Evolutionary conservation across 2,113 vertebrate species (phyloP), one percentile per base, ranked within the genome.

Genomic region (Rallus limicola): DNA sequence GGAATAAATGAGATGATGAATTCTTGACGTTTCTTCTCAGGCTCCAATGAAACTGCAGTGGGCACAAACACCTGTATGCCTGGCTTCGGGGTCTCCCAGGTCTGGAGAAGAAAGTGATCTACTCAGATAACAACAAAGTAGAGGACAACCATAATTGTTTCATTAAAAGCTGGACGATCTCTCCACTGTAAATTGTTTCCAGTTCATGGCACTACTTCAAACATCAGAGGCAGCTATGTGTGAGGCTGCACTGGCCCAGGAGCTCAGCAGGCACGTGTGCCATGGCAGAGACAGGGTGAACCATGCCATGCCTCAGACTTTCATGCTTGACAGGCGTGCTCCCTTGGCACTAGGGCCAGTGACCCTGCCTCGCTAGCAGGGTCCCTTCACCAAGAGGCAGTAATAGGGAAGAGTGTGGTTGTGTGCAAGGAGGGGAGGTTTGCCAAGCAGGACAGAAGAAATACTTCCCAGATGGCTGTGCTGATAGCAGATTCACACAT

Each of bases 211-310:
- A 36, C 10, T 31, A 5, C 40, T 92, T 36, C 42, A 38, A 40
- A 64, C 16, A 70, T 9, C 56, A 40, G 18, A 31, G 25, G 5
- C 11, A 40, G 48, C 20, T 38, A 5, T 19, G 42, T 14, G 8
- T 23, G 0, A 0, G 44, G 48, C 28, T 64, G 31, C 24, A 6
- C 21, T 24, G 38, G 50, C 28, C 33, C 2, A 3, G 58, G n/a
- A 68, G 31, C 0, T 0, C 31, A 44, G 59, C 52, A 38, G 38
- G 5, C 40, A 7, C 1, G 2, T 16, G 10, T 16, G 26, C 0
- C 0, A 33, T 8, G 44, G 50, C 31, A 74, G 46, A 53, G 75
- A 24, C 46, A 38, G 16, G 29, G 36, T 34, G 59, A 86, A 16
- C 53, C 10, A 2, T 11, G 38, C 6, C 24, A 13, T 52, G 50